Evolutionary conservation across 53 echinoderm and acorn worm genomes (phyloP), one percentile per base, ranked within the genome.

Genomic region (Paracentrotus lividus): DNA sequence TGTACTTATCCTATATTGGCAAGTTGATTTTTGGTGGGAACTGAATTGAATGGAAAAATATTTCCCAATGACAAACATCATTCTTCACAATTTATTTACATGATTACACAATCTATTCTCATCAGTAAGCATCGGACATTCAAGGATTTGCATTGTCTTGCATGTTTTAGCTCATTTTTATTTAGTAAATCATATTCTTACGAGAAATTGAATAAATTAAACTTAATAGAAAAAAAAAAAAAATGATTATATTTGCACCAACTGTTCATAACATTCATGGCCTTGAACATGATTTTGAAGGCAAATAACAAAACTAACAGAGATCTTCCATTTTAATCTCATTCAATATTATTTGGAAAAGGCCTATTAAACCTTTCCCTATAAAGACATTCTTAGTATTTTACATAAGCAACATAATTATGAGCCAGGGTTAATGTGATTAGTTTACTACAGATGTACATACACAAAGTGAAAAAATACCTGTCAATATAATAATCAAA

Each of bases 21-120:
- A 72, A 72, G 72, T 72, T 40, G 40, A 18, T 38, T 40, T 72
- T 20, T 72, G 72, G 72, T 72, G 72, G 72, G 72, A 40, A 72
- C 34, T 67, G 31, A 31, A 29, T 26, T 38, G 72, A 72, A 40
- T 72, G 16, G 5, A 16, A 40, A 9, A 72, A 21, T 40, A 32
- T 36, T 72, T 38, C 72, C 36, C 72, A 40, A 64, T 18, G 21
- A 5, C 27, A 38, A 72, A 72, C 3, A 69, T 69, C 5, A 20
- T 4, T 32, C 12, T 72, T 72, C 72, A 38, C 21, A 36, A 72
- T 72, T 36, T 72, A 72, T 72, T 72, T 72, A 72, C 72, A 72
- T 72, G 40, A 72, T 72, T 72, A 40, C 40, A 40, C 36, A 38
- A 3, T 40, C 72, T 72, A 18, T 18, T 38, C 14, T 18, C 36